A percentile compares a stretch with the other conserved stretches of the same genome.
phyloP scores from a whole-genome alignment of 2,888 invertebrate species.

The Phania funesta region DNA sequence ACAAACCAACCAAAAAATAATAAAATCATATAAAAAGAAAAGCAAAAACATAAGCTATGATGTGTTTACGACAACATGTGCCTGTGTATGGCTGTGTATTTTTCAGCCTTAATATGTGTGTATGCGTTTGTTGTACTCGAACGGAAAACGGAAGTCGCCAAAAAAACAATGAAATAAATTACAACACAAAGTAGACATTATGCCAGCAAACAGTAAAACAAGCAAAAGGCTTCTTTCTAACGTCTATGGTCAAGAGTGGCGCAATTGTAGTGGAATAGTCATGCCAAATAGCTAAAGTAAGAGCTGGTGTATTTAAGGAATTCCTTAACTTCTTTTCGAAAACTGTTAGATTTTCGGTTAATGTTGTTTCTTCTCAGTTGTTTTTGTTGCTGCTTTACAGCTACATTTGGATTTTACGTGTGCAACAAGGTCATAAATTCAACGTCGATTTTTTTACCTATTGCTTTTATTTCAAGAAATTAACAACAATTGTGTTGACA shows the following conservation, averaged over 20 bases:
- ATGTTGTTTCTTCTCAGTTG: not conserved
- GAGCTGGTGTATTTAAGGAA: conserved; percentile 44
- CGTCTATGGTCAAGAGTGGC: not conserved
- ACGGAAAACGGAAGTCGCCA: conserved; percentile 69
- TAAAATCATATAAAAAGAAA: not conserved
- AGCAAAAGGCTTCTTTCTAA: conserved; percentile 29
- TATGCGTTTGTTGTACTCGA: conserved; percentile 41
- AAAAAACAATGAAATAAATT: conserved; percentile 70
- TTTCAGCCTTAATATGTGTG: not conserved
- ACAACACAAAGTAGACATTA: conserved; percentile 64
- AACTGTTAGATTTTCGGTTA: conserved; percentile 4
- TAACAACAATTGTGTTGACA: conserved; percentile 70
- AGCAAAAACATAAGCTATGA: conserved; percentile 55
- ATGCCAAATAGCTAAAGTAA: not conserved
- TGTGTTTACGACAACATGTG: conserved; percentile 58
- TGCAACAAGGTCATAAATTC: conserved; percentile 69
- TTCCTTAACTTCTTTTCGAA: conserved; percentile 9
- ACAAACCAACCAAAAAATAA: not conserved
- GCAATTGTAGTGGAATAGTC: not conserved
- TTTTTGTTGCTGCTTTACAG: conserved; percentile 4
- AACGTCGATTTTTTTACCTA: conserved; percentile 24
- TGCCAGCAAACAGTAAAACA: conserved; percentile 4
- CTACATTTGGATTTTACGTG: conserved; percentile 64
- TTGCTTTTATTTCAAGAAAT: conserved; percentile 61
- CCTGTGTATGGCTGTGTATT: not conserved